Conservation (phyloP, 2,113 vertebrate species). For the Nothobranchius furzeri region DNA sequence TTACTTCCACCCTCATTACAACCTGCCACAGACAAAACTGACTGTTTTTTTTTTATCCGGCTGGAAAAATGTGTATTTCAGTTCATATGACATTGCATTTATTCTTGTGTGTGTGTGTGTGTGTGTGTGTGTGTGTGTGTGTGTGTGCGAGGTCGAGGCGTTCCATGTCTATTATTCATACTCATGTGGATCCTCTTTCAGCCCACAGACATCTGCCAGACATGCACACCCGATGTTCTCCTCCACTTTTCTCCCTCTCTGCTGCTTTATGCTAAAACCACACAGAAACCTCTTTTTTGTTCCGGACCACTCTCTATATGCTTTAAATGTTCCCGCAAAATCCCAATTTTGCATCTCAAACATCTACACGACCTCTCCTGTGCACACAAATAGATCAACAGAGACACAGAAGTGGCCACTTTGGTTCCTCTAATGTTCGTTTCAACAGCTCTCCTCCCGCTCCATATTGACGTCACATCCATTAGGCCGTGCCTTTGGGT, state of each 20-base stretch:
- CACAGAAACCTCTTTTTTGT: not conserved
- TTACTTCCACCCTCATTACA: constrained; percentile 54
- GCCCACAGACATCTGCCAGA: constrained; percentile 64
- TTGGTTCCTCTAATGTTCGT: constrained; percentile 59
- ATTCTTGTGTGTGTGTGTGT: constrained; percentile 12
- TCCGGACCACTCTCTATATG: not conserved
- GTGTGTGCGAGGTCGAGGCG: constrained; percentile 35
- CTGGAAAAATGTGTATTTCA: constrained; percentile 25
- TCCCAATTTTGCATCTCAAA: constrained; percentile 10
- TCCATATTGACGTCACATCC: constrained; percentile 67
- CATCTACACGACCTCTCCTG: not conserved
- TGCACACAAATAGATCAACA: constrained; percentile 12
- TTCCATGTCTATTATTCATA: constrained; percentile 67
- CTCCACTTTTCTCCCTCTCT: constrained; percentile 6
- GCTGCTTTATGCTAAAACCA: constrained; percentile 6
- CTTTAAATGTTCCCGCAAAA: constrained; percentile 1
- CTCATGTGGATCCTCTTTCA: constrained; percentile 72
- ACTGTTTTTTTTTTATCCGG: constrained; percentile 4
- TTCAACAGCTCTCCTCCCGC: constrained; percentile 59
- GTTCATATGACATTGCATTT: constrained; percentile 13
- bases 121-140: constrained; percentile 13
- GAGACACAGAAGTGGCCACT: constrained; percentile 36
- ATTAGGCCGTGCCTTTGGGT: constrained; percentile 69
- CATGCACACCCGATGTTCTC: constrained; percentile 44
- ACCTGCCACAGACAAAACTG: constrained; percentile 21